Base-by-base conservation (phyloP, 2,888 invertebrate genomes). In the Thera britannica region DNA sequence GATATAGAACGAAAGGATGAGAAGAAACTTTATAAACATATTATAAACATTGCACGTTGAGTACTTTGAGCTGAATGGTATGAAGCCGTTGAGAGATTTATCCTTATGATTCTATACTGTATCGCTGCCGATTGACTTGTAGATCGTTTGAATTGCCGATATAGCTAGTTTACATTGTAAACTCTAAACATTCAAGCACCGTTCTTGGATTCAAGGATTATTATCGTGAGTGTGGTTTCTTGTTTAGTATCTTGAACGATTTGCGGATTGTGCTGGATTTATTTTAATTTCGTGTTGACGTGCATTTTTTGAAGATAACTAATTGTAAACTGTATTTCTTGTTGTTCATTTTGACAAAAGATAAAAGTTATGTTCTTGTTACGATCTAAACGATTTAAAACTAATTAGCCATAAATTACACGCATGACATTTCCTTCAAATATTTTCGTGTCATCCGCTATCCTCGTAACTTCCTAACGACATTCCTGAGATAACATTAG, bases 21-120 rank as follows among this genome's bases (percentile, higher is more conserved):
- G 81, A 51, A 80, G 84, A 83, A 84, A 56, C n/a, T 56, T 83
- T 85, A 85, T 91, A 92, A 91, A 91, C 86, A 89, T 84, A 83
- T 23, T 23, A 23, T 81, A 83, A 82, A 87, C 82, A 83, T 77
- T 81, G 81, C 83, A 79, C 76, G 69, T 73, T 74, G 79, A 81
- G 80, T 80, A 78, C 76, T 77, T 77, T 77, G 70, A 68, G 76
- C 72, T 80, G 75, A 84, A 87, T 86, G 74, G 83, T 72, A 72
- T 70, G 71, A 67, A 65, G 71, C 70, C 79, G 90, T 77, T 83
- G 89, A 92, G 72, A 87, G 90, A 89, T 91, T 89, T 90, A 90
- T 89, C 78, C 81, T 75, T 77, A 81, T 77, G 80, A 81, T 79
- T 72, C 70, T 72, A 70, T 74, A 75, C 75, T 75, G 75, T 79